Evolutionary conservation across 2,113 vertebrate species (phyloP).

Genomic region (Salvelinus fontinalis): DNA sequence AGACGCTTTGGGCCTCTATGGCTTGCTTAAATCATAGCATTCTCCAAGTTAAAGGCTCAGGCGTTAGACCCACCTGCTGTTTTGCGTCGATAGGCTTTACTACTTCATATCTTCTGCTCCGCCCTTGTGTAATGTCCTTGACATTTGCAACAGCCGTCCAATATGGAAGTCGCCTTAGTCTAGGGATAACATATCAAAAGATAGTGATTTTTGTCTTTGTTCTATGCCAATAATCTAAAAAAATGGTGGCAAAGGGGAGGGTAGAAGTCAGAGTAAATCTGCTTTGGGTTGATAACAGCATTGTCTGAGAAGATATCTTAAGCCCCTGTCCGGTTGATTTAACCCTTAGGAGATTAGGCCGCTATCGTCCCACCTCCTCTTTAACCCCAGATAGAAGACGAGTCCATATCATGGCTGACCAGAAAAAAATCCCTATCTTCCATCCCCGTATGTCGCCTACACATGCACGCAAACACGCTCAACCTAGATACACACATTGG

Average conservation of each 20-base stretch:
- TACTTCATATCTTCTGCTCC: neutral
- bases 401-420: conserved; percentile 6
- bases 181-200: neutral
- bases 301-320: conserved; percentile 16
- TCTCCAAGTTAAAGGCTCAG: too few species aligned
- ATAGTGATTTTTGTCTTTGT: neutral
- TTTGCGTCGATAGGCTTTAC: neutral
- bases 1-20: too few species aligned
- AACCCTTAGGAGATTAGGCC: conserved; percentile 18
- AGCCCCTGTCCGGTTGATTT: conserved; percentile 1
- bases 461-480: conserved; percentile 22
- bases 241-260: neutral
- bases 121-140: neutral
- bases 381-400: conserved; percentile 15
- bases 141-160: neutral
- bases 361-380: conserved; percentile 22
- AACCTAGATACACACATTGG: neutral
- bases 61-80: neutral
- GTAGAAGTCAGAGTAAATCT: conserved; percentile 1
- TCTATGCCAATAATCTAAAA: neutral
- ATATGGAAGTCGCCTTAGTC: neutral
- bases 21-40: too few species aligned
- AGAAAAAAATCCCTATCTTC: conserved; percentile 41
- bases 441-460: neutral
- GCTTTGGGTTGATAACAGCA: conserved; percentile 10